phyloP scores from a whole-genome alignment of 2,113 vertebrate genomes.

The Lepus europaeus region DNA sequence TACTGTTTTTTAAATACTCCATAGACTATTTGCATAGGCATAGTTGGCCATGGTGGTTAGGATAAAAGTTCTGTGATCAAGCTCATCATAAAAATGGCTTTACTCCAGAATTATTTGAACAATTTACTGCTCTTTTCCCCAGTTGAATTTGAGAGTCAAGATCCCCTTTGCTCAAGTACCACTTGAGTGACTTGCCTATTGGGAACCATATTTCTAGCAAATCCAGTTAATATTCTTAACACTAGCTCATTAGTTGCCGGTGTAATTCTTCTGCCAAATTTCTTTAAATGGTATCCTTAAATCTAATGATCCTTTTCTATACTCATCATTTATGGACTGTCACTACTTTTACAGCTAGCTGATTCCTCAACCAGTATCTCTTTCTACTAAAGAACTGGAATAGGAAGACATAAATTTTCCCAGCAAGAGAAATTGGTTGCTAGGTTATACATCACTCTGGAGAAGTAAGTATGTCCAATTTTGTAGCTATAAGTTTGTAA shows the following conservation, averaged over 20 bases:
- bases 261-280: conserved; percentile 59
- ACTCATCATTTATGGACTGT: conserved; percentile 17
- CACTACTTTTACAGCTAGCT: conserved; percentile 1
- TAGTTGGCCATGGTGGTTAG: no score
- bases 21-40: neutral
- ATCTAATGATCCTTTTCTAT: conserved; percentile 38
- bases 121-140: neutral
- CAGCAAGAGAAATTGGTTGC: conserved; percentile 24
- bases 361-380: conserved; percentile 33
- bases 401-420: conserved; percentile 26
- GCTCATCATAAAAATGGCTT: neutral
- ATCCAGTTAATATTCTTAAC: conserved; percentile 39
- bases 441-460: conserved; percentile 12
- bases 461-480: neutral
- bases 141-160: neutral
- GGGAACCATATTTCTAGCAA: neutral
- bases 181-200: neutral
- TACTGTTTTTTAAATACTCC: neutral
- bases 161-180: neutral
- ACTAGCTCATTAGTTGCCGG: neutral
- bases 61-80: neutral
- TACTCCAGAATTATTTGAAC: neutral
- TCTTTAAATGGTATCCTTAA: conserved; percentile 51
- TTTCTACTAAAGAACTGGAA: neutral
- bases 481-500: neutral